Base-by-base conservation (phyloP, 2,888 invertebrate species). In the Trissoscelio sp. region DNA sequence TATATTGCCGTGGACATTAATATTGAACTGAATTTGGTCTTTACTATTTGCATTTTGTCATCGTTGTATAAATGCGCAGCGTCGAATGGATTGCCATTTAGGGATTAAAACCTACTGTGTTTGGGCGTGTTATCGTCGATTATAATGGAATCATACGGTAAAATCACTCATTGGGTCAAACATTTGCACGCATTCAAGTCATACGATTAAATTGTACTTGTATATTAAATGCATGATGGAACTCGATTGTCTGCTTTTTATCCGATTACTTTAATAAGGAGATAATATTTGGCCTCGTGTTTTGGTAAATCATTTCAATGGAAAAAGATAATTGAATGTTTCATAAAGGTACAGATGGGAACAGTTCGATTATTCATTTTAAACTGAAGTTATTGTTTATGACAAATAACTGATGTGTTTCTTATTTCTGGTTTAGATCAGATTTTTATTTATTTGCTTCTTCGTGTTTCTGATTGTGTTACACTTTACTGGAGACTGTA, bases 41-140 rank as follows among this genome's bases (percentile, higher is more conserved):
- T 66, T 44, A 28, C 34, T 55, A 62, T 74, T 79, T 55, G 79
- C 67, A 74, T 74, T 74, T 67, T 73, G 79, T 70, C 79, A 53
- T 67, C 57, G 60, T 46, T 57, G 46, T 48, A 58, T 60, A 57
- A 73, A 72, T 37, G 46, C 62, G 46, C 51, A 37, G 39, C 55
- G 14, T 22, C 44, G 67, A 77, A 16, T 58, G 37, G 66, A 58
- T 46, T 34, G 46, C 67, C 58, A 73, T 73, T 79, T 57, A 66
- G 67, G 73, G 79, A 79, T 79, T 79, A 72, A 79, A 70, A 79
- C 53, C 51, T 58, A 73, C 11, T 20, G 31, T 66, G 48, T 60
- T 69, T 42, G 60, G 31, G 51, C 46, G 60, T 67, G 60, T 77
- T 69, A 58, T 79, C 64, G 37, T 34, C 57, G 79, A 72, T 72